Percentiles rank a stretch among this genome's conserved stretches.
phyloP scores from a whole-genome alignment of 2,113 vertebrate genomes.

The Mirza zaza region DNA sequence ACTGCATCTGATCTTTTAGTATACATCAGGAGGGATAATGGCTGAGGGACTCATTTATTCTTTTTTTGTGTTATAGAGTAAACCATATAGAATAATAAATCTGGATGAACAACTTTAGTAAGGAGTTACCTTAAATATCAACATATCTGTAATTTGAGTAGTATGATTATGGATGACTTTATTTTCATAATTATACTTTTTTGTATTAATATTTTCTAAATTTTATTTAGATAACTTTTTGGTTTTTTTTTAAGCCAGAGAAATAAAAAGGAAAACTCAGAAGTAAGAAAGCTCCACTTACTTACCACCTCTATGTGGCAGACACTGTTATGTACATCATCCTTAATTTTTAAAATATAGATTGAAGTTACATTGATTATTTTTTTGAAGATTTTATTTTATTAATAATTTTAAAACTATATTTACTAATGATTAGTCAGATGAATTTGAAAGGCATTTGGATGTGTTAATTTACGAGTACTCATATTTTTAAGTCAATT shows the following conservation, averaged over 20 bases:
- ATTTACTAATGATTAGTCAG: too few species aligned
- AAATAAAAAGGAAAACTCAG: background rate
- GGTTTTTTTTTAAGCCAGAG: background rate
- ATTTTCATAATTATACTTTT: conserved; percentile 45
- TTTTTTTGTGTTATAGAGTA: background rate
- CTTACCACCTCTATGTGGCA: background rate
- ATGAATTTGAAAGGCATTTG: too few species aligned
- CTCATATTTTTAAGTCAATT: too few species aligned
- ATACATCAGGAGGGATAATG: background rate
- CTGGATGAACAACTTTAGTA: background rate
- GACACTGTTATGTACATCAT: background rate
- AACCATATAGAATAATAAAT: background rate
- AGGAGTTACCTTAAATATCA: background rate
- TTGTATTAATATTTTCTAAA: background rate
- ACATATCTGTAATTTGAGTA: background rate
- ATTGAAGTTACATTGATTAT: background rate
- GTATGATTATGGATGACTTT: background rate
- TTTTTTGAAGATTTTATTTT: background rate
- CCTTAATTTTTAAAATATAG: background rate
- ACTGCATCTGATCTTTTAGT: background rate
- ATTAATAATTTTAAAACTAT: too few species aligned
- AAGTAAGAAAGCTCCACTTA: background rate
- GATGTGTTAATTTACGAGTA: too few species aligned
- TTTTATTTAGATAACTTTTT: conserved; percentile 27
- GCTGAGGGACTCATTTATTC: background rate